Percentiles rank a stretch among this genome's conserved stretches.
Conservation (phyloP, 2,888 invertebrate genomes). For the Caenorhabditis sp. region DNA sequence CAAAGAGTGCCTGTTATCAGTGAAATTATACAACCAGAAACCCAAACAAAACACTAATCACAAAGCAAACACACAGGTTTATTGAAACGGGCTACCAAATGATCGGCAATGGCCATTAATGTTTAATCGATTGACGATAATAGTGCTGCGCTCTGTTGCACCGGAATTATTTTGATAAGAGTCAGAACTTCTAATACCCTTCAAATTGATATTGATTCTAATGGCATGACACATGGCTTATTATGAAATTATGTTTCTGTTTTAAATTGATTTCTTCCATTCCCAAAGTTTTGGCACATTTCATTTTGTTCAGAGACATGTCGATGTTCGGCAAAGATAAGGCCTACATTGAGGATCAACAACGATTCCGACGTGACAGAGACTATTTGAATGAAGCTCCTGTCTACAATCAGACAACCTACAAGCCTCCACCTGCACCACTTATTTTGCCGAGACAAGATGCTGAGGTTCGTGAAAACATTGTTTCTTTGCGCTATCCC, state of each 20-base stretch:
- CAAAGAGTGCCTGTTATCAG: constrained; percentile 2
- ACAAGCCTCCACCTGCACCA: constrained; percentile 9
- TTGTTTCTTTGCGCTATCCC: too few relatives aligned
- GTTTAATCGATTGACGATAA: constrained; percentile 45
- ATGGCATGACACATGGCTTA: constrained; percentile 25
- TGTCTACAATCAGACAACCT: constrained; percentile 35
- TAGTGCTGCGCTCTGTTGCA: constrained; percentile 31
- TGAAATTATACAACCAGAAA: constrained; percentile 37
- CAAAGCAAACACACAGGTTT: constrained; percentile 47
- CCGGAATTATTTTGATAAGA: constrained; percentile 53
- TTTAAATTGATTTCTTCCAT: background rate
- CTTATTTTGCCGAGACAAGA: background rate
- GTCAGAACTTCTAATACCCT: constrained; percentile 56
- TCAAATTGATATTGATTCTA: constrained; percentile 50
- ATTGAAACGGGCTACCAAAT: constrained; percentile 47
- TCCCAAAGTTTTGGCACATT: background rate
- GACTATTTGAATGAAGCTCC: constrained; percentile 43
- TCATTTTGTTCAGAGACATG: constrained; percentile 27
- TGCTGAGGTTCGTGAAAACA: constrained; percentile 18
- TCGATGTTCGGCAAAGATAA: constrained; percentile 63
- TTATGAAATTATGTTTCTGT: constrained; percentile 28
- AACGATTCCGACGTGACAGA: constrained; percentile 35
- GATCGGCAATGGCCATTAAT: constrained; percentile 48
- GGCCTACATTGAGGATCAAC: constrained; percentile 51
- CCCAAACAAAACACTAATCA: constrained; percentile 45